Percentiles rank a stretch among this genome's conserved stretches.
Evolutionary conservation across 2,113 vertebrate genomes (phyloP).

Genomic region (Epinephelus moara): DNA sequence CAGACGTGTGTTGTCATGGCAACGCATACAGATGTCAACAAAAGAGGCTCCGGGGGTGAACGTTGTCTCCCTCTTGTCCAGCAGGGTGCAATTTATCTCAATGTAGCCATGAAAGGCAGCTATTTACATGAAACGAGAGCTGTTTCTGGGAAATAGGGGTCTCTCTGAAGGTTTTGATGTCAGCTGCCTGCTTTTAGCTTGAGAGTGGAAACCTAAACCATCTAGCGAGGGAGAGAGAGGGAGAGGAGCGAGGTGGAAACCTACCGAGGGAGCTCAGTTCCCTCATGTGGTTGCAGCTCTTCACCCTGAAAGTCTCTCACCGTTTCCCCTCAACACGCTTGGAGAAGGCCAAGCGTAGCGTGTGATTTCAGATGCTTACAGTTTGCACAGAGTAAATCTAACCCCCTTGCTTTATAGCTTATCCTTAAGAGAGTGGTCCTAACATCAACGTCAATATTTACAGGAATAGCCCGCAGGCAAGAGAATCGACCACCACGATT

Average conservation of each 20-base stretch:
- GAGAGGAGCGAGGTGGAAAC: conserved; percentile 56
- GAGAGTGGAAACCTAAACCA: conserved; percentile 78
- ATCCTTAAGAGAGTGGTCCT: conserved; percentile 82
- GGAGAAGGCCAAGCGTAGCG: conserved; percentile 41
- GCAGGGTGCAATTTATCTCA: conserved; percentile 77
- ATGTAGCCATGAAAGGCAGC: conserved; percentile 72
- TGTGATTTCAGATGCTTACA: conserved; percentile 68
- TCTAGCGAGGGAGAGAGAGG: conserved; percentile 49
- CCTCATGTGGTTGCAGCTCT: conserved; percentile 61
- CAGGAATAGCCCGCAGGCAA: conserved; percentile 80
- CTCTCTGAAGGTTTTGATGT: conserved; percentile 80
- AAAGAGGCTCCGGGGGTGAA: conserved; percentile 60
- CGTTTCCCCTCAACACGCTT: conserved; percentile 47
- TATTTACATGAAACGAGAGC: conserved; percentile 79
- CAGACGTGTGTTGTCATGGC: conserved; percentile 67
- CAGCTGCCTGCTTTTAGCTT: conserved; percentile 75
- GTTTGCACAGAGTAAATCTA: conserved; percentile 70
- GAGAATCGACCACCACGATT: conserved; percentile 78
- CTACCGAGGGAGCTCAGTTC: conserved; percentile 62
- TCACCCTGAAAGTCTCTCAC: conserved; percentile 67
- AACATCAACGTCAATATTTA: conserved; percentile 84
- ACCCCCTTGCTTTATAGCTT: conserved; percentile 73
- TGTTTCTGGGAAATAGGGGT: conserved; percentile 76
- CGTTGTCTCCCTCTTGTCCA: conserved; percentile 69
- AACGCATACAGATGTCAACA: conserved; percentile 72